Base-by-base conservation (phyloP, 2,888 invertebrate genomes). In the Brenthis daphne region DNA sequence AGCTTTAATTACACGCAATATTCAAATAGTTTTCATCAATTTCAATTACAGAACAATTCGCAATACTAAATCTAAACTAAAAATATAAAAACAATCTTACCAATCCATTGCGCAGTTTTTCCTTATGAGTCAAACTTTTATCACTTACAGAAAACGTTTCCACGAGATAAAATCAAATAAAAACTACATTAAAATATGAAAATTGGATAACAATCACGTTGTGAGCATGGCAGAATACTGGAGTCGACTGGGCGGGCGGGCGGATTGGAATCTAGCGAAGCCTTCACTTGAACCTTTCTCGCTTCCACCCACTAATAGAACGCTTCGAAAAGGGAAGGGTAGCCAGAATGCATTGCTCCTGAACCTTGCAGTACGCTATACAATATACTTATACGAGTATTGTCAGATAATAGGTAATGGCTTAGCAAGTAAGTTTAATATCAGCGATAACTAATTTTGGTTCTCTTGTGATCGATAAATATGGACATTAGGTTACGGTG, bases 191-290 rank as follows among this genome's bases (percentile, higher is more conserved):
- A 16, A 61, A 60, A 61, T 61, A 33, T 37, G 33, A 14, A 3
- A 53, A 58, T 55, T 55, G 16, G 64, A 65, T 68, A 68, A 56
- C 63, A 57, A 60, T 65, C 65, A 67, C 67, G 64, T 60, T 85
- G 84, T 80, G 79, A 74, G 73, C 86, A 81, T 85, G 83, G 83
- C 88, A 83, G 83, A 81, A 78, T 75, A 74, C 87, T 80, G 77
- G 75, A 79, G 78, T 82, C 82, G 80, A 92, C 91, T 92, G 91
- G 92, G 91, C 90, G 91, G 92, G 92, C 90, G 90, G 90, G 87
- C 83, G 85, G 77, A 80, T 80, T 75, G 74, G 70, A 79, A 81
- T 81, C 83, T 82, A 79, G 86, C 75, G 79, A 84, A 87, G 85
- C 88, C 87, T 89, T 79, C 76, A 75, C 68, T 72, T 82, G 79